Conservation (phyloP, 37 sponge, comb jelly and placozoan genomes). For the Halisarca cf. caerulea region DNA sequence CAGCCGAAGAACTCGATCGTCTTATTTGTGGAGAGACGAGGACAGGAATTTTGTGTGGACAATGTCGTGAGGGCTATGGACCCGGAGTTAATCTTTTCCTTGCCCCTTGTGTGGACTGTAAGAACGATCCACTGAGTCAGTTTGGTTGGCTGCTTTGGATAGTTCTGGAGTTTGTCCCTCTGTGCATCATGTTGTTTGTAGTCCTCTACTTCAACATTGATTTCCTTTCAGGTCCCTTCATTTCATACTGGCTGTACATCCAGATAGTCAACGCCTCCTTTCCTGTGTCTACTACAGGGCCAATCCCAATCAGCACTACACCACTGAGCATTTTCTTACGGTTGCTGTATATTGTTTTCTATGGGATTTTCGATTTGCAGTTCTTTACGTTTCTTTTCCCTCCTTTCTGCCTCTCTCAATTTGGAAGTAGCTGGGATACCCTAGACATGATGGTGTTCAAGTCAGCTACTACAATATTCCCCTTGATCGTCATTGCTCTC, state of each 20-base stretch:
- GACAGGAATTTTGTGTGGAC: slow-evolving; percentile 1
- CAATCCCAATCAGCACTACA: background rate
- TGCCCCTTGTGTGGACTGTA: slow-evolving; percentile 13
- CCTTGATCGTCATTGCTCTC: background rate
- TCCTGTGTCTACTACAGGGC: background rate
- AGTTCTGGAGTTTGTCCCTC: background rate
- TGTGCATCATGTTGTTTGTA: background rate
- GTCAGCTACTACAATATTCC: background rate
- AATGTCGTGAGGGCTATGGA: slow-evolving; percentile 3
- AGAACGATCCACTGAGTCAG: slow-evolving; percentile 16
- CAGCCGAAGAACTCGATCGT: background rate
- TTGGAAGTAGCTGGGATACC: background rate
- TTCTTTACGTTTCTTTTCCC: slow-evolving; percentile 14
- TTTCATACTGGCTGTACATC: background rate
- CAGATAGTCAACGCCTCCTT: background rate
- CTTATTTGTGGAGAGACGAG: slow-evolving; percentile 16
- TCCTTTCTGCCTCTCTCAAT: background rate
- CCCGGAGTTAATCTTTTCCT: slow-evolving; percentile 23
- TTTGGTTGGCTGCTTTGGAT: slow-evolving; percentile 21
- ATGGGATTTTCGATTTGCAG: background rate
- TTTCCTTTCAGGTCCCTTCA: slow-evolving; percentile 1
- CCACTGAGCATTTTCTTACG: background rate
- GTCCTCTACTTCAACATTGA: slow-evolving; percentile 1
- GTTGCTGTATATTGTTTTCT: background rate
- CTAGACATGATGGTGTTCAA: slow-evolving; percentile 5